Conservation (phyloP, 1,140 invertebrate species). For the Drosophila navojoa region DNA sequence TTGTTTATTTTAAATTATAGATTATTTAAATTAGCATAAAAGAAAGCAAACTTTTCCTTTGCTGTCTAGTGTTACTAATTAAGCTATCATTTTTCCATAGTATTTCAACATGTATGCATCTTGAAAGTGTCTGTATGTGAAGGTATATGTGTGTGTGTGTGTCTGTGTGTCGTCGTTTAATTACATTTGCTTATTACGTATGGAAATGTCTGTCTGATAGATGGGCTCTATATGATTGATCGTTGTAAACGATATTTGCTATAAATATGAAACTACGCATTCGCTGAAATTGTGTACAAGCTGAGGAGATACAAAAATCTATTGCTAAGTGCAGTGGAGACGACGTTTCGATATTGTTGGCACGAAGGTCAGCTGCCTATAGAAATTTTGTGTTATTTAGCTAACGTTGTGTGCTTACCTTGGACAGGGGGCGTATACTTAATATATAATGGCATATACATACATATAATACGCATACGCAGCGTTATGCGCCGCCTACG, state of each 20-base stretch:
- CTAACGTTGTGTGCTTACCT: slow-evolving; percentile 49
- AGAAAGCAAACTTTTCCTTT: neutral
- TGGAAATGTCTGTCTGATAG: slow-evolving; percentile 20
- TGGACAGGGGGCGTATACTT: slow-evolving; percentile 61
- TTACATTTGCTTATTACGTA: slow-evolving; percentile 35
- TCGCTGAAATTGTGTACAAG: slow-evolving; percentile 16
- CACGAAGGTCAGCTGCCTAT: slow-evolving; percentile 40
- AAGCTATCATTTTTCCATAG: slow-evolving; percentile 14
- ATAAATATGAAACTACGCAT: slow-evolving; percentile 31
- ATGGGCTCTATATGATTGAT: slow-evolving; percentile 31
- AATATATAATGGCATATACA: slow-evolving; percentile 47
- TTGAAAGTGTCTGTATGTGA: neutral
- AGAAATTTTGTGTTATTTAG: slow-evolving; percentile 20
- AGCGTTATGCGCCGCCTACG: slow-evolving; percentile 42
- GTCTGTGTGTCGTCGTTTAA: slow-evolving; percentile 3
- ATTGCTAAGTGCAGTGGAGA: slow-evolving; percentile 4
- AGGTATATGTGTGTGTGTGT: neutral
- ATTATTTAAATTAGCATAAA: too few species aligned
- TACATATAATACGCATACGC: slow-evolving; percentile 69
- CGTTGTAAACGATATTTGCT: slow-evolving; percentile 35
- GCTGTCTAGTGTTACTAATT: slow-evolving; percentile 24
- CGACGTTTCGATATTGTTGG: neutral
- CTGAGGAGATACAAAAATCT: slow-evolving; percentile 13
- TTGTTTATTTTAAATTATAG: too few species aligned
- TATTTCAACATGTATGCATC: neutral